Base-by-base conservation (phyloP, 2,113 vertebrate genomes). In the Brachyhypopomus gauderio region DNA sequence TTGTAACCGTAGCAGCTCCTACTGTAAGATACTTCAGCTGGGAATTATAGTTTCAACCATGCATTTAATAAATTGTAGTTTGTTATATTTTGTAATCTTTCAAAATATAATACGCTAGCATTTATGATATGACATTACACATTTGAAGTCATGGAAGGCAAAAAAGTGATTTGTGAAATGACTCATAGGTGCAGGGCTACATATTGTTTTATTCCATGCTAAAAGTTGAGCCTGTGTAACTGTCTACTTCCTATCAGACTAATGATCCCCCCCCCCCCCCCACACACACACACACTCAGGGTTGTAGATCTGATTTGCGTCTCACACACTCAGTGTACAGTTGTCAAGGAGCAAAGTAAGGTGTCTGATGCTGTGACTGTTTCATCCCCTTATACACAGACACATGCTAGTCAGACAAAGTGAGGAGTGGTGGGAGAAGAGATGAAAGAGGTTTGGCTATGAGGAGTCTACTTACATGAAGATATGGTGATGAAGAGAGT, bases 291-390 rank as follows among this genome's bases (percentile, higher is more conserved):
- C n/a, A 41, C 60, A 62, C 72, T 75, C 52, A 48, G 55, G 30
- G 80, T 52, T 55, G 25, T 59, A 69, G 70, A 52, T 74, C 55
- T 85, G 83, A 73, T 79, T 81, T 74, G 79, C 79, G 38, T 75
- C 71, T 72, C 77, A 78, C 63, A 58, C 67, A 75, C 72, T 78
- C 73, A 75, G 34, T 72, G 84, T 75, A 85, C 78, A 59, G 72
- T 25, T 67, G 79, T 75, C 75, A 75, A 58, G 23, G 82, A 84
- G 75, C 82, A 86, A 63, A 79, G 86, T 84, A 84, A 86, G 86
- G 84, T 87, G 82, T 83, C 7, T 63, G 20, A 78, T 77, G 63
- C 84, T 85, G 80, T 76, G 79, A 85, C 80, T 81, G 56, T 63
- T 34, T 70, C 79, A 82, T 76, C 71, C 72, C 48, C 62, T 73